These are phyloP conservation scores for Acyrthosiphon pisum DNA, from an alignment of 1,140 invertebrate genomes.

Conservation along the genomic window DNA sequence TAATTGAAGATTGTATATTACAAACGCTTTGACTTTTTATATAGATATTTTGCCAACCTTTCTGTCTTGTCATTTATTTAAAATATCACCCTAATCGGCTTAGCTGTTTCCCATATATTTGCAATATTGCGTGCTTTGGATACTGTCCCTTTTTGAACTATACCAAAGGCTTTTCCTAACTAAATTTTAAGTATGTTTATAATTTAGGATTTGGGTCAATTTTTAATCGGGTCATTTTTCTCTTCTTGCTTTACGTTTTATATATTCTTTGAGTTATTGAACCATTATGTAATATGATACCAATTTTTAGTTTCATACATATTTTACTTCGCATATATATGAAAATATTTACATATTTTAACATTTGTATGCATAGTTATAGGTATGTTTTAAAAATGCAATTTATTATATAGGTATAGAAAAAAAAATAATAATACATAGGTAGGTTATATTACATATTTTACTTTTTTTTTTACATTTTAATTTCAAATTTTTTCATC, in stretches of 20 bases:
- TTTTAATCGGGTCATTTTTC: background rate
- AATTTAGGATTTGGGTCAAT: background rate
- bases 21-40: background rate
- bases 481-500: background rate
- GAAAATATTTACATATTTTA: background rate
- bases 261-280: background rate
- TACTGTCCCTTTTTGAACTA: slow-evolving; percentile 13
- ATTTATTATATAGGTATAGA: background rate
- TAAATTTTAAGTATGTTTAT: slow-evolving; percentile 2
- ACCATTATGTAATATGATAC: background rate
- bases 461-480: background rate
- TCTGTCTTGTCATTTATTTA: background rate
- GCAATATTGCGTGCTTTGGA: background rate
- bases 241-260: background rate
- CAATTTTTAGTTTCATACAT: background rate
- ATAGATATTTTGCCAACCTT: background rate
- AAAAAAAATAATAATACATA: background rate
- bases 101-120: background rate
- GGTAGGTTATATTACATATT: background rate
- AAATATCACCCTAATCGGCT: slow-evolving; percentile 8
- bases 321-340: background rate
- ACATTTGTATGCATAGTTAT: background rate
- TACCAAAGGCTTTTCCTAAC: background rate
- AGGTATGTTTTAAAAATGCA: background rate
- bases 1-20: background rate